These are phyloP conservation scores for Sebastes schlegelii DNA, from an alignment of 2,113 vertebrate genomes.

Conservation along the genomic window DNA sequence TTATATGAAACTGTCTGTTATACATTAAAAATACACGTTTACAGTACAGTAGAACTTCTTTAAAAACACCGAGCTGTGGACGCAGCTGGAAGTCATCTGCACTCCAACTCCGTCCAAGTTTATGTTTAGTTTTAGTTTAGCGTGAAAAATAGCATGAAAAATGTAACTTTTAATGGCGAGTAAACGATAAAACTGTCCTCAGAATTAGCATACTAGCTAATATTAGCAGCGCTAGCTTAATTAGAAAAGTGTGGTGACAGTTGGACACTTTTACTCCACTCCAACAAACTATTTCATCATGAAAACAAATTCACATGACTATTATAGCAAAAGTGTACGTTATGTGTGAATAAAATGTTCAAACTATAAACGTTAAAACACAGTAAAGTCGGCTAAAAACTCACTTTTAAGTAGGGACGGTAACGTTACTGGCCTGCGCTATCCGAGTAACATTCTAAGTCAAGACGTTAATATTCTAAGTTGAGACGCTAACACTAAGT, in stretches of 20 bases:
- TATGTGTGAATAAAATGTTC: neutral
- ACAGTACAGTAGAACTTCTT: too few species aligned
- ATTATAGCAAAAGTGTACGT: neutral
- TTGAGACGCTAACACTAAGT: too few species aligned
- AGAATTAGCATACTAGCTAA: neutral
- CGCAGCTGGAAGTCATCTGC: constrained; percentile 28
- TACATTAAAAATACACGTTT: neutral
- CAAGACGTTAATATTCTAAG: too few species aligned
- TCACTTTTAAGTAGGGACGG: neutral
- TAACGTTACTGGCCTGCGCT: too few species aligned
- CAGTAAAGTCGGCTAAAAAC: neutral
- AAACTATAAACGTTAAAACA: too few species aligned
- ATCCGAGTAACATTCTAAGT: too few species aligned
- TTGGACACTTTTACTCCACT: constrained; percentile 2
- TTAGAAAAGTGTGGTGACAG: neutral
- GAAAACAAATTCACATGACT: rapidly evolving
- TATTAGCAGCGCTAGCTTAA: neutral
- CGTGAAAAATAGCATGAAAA: neutral
- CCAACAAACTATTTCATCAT: neutral
- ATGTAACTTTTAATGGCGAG: constrained; percentile 3
- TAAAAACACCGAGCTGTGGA: neutral
- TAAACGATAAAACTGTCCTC: neutral
- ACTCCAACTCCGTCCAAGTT: constrained; percentile 33
- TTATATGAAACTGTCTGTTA: neutral
- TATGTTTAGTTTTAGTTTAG: neutral